Percentiles rank a stretch among this genome's conserved stretches.
Conservation (phyloP, 2,113 vertebrate species). For the Ptychochromis oligacanthus region DNA sequence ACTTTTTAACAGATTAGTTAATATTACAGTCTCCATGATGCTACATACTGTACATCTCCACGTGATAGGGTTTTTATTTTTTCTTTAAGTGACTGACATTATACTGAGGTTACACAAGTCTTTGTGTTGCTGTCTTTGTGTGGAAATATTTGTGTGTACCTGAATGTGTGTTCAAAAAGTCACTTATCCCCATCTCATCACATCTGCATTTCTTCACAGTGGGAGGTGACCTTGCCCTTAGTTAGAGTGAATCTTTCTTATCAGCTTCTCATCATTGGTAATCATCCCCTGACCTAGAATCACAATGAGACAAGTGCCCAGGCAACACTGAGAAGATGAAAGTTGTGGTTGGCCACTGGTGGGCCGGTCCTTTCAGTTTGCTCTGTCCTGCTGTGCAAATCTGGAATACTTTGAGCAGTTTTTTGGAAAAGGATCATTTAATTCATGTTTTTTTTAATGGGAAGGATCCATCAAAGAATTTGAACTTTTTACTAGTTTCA, state of each 20-base stretch:
- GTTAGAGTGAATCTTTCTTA: slow-evolving; percentile 69
- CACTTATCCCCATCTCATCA: slow-evolving; percentile 59
- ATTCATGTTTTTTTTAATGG: neutral
- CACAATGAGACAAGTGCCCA: slow-evolving; percentile 60
- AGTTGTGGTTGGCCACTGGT: neutral
- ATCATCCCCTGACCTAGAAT: slow-evolving; percentile 66
- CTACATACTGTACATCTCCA: neutral
- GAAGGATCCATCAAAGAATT: neutral
- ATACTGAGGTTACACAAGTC: neutral
- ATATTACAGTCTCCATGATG: neutral
- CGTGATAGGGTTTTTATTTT: neutral
- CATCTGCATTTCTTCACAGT: slow-evolving; percentile 66
- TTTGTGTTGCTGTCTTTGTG: neutral
- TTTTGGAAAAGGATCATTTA: neutral
- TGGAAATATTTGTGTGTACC: slow-evolving; percentile 3
- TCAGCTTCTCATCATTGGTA: slow-evolving; percentile 73
- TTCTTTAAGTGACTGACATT: neutral
- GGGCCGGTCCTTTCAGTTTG: neutral
- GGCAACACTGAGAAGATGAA: slow-evolving; percentile 15
- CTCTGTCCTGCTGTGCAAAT: neutral
- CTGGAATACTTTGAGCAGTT: neutral
- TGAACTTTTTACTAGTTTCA: neutral
- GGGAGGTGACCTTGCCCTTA: slow-evolving; percentile 74
- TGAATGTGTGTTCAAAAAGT: neutral
- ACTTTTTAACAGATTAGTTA: neutral